Base-by-base conservation (phyloP, 2,113 vertebrate species). In the Plestiodon gilberti region DNA sequence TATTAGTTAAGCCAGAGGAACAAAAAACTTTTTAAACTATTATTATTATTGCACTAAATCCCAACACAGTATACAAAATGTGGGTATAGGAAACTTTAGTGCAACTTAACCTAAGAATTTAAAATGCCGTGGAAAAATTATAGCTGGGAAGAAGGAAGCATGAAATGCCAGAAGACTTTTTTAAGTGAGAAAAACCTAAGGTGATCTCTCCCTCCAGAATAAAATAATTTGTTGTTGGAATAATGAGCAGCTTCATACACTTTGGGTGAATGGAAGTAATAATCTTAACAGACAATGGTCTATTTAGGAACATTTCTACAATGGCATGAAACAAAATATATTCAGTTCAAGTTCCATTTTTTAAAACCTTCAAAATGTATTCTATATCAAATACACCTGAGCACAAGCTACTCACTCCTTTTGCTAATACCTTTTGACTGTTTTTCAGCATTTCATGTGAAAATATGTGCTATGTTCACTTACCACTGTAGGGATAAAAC, bases 1-100 rank as follows among this genome's bases (percentile, higher is more conserved):
- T 93, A 90, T 87, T 94, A 92, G 78, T 86, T 89, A 95, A 94
- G 92, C 52, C 88, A 89, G 89, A 94, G 35, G 70, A 87, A 82
- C 4, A 33, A 17, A 35, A 89, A 92, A 88, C 57, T 77, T 91
- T 86, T 87, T 77, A 35, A 52, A 78, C 64, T 69, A 85, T 91
- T 91, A 82, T 92, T 92, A 82, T 83, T 93, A 57, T 87, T 83
- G 14, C 84, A 61, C 1, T 1, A 92, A 91, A 86, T 0, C n/a
- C 81, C 81, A 67, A 75, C 69, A 70, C n/a, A 85, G 84, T 79
- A 82, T 81, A 91, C 84, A 92, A 83, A 70, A 81, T 92, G 78
- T 90, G 91, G 77, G 86, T 91, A 55, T 90, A 86, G 90, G 88
- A 94, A 17, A 82, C 86, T 89, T 86, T 70, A 77, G 33, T 71